Conservation (phyloP, 2,797 vertebrate genomes). For the Fringilla coelebs region DNA sequence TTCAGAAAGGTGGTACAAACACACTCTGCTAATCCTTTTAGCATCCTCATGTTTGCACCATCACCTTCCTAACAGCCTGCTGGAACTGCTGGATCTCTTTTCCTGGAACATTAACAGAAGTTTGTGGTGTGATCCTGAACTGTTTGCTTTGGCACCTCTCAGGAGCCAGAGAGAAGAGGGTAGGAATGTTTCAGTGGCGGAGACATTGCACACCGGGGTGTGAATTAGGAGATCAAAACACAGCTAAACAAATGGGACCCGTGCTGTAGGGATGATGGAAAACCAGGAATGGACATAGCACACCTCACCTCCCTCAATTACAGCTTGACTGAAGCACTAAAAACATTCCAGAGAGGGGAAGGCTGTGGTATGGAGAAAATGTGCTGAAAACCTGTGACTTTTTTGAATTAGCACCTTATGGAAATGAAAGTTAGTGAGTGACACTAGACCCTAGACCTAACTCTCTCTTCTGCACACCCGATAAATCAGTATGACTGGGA, state of each 20-base stretch:
- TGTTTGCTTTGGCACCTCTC: constrained; percentile 61
- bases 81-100: constrained; percentile 42
- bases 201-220: constrained; percentile 27
- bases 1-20: constrained; percentile 17
- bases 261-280: background rate
- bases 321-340: background rate
- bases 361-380: background rate
- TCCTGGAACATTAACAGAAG: constrained; percentile 56
- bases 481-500: background rate
- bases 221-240: constrained; percentile 60
- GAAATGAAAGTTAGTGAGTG: background rate
- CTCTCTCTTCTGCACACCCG: background rate
- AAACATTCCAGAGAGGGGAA: background rate
- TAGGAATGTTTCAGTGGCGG: constrained; percentile 27
- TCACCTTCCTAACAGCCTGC: constrained; percentile 26
- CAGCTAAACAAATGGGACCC: constrained; percentile 41
- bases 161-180: constrained; percentile 43
- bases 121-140: constrained; percentile 26
- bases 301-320: background rate
- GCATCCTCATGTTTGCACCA: constrained; percentile 54
- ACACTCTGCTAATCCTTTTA: constrained; percentile 51
- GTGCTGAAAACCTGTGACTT: background rate
- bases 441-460: background rate
- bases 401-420: background rate
- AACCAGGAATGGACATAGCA: background rate